Conservation (phyloP, 2,113 vertebrate genomes). For the Meriones unguiculatus region DNA sequence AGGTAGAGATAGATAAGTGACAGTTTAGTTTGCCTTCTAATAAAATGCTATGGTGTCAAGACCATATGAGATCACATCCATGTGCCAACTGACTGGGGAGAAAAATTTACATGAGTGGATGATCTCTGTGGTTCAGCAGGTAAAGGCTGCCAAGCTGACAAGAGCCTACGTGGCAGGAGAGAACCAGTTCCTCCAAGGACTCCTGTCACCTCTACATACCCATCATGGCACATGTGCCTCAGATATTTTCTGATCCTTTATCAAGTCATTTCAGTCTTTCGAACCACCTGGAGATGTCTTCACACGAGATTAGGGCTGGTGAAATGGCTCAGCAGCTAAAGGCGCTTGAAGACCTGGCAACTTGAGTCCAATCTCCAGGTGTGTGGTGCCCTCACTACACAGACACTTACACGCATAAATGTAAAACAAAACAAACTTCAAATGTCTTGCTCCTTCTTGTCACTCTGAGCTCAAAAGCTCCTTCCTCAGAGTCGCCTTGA, state of each 20-base stretch:
- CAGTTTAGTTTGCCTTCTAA: slow-evolving; percentile 15
- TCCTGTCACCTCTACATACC: not conserved
- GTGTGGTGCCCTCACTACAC: not conserved
- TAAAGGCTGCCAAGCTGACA: not conserved
- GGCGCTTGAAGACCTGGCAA: not conserved
- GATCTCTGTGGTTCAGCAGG: not conserved
- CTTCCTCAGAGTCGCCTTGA: not conserved
- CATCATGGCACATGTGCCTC: not conserved
- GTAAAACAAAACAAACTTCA: not conserved
- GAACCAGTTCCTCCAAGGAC: not conserved
- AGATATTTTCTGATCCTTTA: not conserved
- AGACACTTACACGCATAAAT: not conserved
- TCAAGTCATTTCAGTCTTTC: not conserved
- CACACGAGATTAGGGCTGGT: not conserved
- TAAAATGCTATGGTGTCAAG: not conserved
- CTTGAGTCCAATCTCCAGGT: not conserved
- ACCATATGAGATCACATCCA: not conserved
- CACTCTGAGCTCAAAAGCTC: not conserved
- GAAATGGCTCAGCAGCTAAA: not conserved
- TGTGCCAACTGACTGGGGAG: not conserved
- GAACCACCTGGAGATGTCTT: not conserved
- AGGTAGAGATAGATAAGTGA: not conserved
- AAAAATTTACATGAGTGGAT: not conserved
- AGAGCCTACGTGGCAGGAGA: not conserved
- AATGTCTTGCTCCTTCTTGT: not conserved